Percentiles rank a stretch among this genome's conserved stretches.
Evolutionary conservation across 2,113 vertebrate species (phyloP).

Genomic region (Gopherus evgoodei): DNA sequence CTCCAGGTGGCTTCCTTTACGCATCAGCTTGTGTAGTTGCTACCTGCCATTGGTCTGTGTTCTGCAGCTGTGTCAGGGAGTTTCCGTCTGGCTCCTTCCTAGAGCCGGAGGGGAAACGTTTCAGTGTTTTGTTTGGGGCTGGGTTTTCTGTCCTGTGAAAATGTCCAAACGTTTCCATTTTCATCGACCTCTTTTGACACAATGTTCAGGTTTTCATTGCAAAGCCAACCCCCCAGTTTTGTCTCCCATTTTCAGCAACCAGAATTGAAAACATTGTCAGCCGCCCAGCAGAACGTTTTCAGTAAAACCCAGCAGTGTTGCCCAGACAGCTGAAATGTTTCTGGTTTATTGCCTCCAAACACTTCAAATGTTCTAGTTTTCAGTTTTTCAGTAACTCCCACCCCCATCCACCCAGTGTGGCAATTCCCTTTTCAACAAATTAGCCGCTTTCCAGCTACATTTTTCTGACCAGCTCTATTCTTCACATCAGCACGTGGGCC

Average conservation of each 20-base stretch:
- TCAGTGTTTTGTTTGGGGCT: background rate
- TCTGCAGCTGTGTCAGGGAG: background rate
- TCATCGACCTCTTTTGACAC: background rate
- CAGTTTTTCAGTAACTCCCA: background rate
- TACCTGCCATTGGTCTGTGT: background rate
- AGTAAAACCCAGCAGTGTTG: background rate
- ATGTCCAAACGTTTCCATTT: background rate
- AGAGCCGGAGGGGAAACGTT: background rate
- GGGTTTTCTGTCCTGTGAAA: background rate
- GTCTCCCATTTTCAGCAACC: background rate
- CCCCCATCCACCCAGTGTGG: too few species aligned
- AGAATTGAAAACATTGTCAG: background rate
- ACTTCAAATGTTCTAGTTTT: background rate
- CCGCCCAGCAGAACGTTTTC: background rate
- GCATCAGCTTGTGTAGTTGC: background rate
- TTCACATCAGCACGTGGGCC: too few species aligned
- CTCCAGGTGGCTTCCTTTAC: background rate
- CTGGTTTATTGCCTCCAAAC: background rate
- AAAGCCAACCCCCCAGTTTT: background rate
- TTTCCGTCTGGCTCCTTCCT: background rate
- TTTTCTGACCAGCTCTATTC: background rate
- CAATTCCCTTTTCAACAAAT: background rate
- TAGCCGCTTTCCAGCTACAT: background rate
- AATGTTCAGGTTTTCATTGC: background rate
- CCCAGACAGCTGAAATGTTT: background rate